Evolutionary conservation across 2,797 vertebrate genomes (phyloP).

Genomic region (Natrix natrix): DNA sequence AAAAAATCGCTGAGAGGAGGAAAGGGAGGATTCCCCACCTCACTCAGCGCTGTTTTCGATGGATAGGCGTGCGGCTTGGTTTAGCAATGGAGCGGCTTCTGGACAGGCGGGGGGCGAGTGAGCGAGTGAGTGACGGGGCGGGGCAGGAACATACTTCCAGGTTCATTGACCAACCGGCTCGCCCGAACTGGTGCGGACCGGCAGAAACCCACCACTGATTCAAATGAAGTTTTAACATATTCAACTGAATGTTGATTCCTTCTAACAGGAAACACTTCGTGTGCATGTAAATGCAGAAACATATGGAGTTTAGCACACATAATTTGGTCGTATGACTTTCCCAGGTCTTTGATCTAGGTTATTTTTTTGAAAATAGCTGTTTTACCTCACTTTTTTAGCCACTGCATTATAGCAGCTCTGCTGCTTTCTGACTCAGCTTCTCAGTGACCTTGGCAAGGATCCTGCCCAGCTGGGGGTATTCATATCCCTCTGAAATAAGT

Average conservation of each 20-base stretch:
- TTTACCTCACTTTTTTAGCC: neutral
- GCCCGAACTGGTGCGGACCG: too few relatives aligned
- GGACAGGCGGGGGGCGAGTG: too few relatives aligned
- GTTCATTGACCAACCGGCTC: too few relatives aligned
- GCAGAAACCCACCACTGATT: too few relatives aligned
- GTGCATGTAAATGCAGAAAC: neutral
- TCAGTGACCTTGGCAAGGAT: neutral
- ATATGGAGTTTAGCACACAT: neutral
- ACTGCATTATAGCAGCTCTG: neutral
- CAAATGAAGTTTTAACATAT: neutral
- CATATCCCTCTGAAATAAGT: conserved; percentile 7
- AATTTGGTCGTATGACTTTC: neutral
- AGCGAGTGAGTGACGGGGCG: too few relatives aligned
- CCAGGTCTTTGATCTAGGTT: neutral
- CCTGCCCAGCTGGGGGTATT: neutral
- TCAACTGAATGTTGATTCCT: neutral
- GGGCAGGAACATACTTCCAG: too few relatives aligned
- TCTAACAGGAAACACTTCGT: neutral
- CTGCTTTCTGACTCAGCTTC: neutral
- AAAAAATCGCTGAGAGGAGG: too few relatives aligned
- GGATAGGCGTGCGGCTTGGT: too few relatives aligned
- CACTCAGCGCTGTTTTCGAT: too few relatives aligned
- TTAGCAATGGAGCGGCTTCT: too few relatives aligned
- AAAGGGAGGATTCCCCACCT: too few relatives aligned
- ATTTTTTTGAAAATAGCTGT: neutral